Base-by-base conservation (phyloP, 2,888 invertebrate genomes). In the Drosophila austrosaltans region DNA sequence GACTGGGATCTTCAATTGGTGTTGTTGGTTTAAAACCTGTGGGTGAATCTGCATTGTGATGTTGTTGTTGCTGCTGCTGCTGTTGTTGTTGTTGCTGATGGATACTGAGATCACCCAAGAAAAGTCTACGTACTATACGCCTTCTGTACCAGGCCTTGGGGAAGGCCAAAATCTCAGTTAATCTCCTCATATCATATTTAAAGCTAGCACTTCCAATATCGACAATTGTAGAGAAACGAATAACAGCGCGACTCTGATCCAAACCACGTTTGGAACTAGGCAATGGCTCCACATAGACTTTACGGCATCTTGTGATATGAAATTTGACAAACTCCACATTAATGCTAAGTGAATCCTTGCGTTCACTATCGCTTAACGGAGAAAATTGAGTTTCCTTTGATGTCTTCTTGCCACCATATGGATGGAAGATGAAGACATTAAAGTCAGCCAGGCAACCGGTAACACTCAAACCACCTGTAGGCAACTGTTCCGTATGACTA, bases 101-200 rank as follows among this genome's bases (percentile, higher is more conserved):
- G 82, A 95, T 94, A 89, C 96, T 97, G 66, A 98, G 94, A 93
- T 99, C 99, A 0, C 99, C 98, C 61, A 98, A 94, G 93, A 98
- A 98, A 89, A 99, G 94, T 28, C 98, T 94, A 6, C 98, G 94
- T 32, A 99, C 98, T 87, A 99, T 97, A 79, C 97, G 97, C 44
- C 98, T 95, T 2, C 99, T 94, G 93, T 99, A 99, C 99, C 99
- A 99, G 12, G 99, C 99, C 93, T 98, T 98, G 0, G 99, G 99
- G 92, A 99, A 99, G 0, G 98, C 98, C 69, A 99, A 93, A 89
- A 99, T 98, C 93, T 99, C 99, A 0, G 98, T 97, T 75, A 99
- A 93, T 0, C 99, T 95, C 40, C 99, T 95, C 98, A 99, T 99
- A 92, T 99, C 99, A 93, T 99, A 99, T 91, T 99, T 98, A 93